Evolutionary conservation across 1,140 invertebrate species (phyloP).

Genomic region (Caenorhabditis briggsae): DNA sequence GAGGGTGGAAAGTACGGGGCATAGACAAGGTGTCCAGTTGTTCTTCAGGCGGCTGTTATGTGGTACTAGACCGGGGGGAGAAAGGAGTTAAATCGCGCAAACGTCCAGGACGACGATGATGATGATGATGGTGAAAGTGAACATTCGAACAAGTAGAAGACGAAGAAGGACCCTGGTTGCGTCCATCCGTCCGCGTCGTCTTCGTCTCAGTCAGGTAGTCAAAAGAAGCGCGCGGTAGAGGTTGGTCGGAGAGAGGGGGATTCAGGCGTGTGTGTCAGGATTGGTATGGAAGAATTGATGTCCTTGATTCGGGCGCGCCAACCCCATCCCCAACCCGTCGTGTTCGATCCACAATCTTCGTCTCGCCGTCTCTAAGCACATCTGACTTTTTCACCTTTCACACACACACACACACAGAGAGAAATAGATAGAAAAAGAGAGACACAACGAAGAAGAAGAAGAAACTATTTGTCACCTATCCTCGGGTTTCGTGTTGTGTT

Average conservation of each 20-base stretch:
- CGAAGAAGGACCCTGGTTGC: constrained; percentile 5
- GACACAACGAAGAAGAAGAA: constrained; percentile 28
- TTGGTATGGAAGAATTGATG: constrained; percentile 53
- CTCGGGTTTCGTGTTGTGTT: not conserved
- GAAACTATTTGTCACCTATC: constrained; percentile 56
- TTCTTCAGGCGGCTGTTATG: constrained; percentile 52
- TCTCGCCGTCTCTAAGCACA: constrained; percentile 37
- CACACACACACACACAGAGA: not conserved
- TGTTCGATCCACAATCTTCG: not conserved
- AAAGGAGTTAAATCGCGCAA: constrained; percentile 51
- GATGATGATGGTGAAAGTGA: constrained; percentile 51
- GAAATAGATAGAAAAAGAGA: not conserved
- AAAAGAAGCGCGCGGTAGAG: constrained; percentile 20
- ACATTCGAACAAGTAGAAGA: constrained; percentile 41
- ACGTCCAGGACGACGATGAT: not conserved
- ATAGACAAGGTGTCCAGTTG: constrained; percentile 52
- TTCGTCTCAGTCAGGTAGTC: constrained; percentile 35
- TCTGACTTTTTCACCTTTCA: constrained; percentile 49
- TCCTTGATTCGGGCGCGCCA: constrained; percentile 52
- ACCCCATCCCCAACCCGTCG: constrained; percentile 8
- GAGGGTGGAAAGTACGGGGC: constrained; percentile 50
- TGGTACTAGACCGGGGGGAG: constrained; percentile 41
- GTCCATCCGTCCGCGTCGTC: constrained; percentile 11
- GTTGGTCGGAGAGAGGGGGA: constrained; percentile 11
- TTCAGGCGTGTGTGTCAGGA: constrained; percentile 23